Evolutionary conservation across 2,888 invertebrate genomes (phyloP).

Genomic region (Aphrophora alni): DNA sequence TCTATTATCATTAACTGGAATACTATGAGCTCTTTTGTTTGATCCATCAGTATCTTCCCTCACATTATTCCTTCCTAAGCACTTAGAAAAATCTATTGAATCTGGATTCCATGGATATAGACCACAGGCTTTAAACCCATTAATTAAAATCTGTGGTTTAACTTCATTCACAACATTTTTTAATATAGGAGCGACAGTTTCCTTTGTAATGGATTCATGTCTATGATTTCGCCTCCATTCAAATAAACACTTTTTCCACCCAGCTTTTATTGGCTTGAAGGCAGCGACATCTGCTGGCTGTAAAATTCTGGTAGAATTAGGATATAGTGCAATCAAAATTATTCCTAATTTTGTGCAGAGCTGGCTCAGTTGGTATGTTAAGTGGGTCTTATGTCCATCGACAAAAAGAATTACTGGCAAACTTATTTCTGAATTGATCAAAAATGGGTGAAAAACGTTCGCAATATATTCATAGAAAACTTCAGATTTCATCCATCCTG

Average conservation of each 20-base stretch:
- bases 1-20: too few species aligned
- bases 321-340: constrained; percentile 45
- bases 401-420: constrained; percentile 48
- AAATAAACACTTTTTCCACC: constrained; percentile 28
- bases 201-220: constrained; percentile 19
- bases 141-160: constrained; percentile 18
- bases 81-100: constrained; percentile 30
- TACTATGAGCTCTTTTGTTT: too few species aligned
- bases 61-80: not conserved
- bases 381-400: constrained; percentile 49
- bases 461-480: constrained; percentile 43
- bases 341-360: constrained; percentile 46
- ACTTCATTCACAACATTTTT: constrained; percentile 32
- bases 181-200: constrained; percentile 34
- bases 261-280: constrained; percentile 40
- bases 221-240: constrained; percentile 22
- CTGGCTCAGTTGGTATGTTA: constrained; percentile 47
- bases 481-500: constrained; percentile 47
- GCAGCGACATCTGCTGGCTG: constrained; percentile 51
- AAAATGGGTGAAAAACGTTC: constrained; percentile 14
- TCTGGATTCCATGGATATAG: too few species aligned
- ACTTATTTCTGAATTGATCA: constrained; percentile 39
- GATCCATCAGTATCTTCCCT: too few species aligned
- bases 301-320: constrained; percentile 51
- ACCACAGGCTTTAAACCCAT: constrained; percentile 34